Conservation (phyloP, 1,140 invertebrate species). For the Chrysomallon squamiferum region DNA sequence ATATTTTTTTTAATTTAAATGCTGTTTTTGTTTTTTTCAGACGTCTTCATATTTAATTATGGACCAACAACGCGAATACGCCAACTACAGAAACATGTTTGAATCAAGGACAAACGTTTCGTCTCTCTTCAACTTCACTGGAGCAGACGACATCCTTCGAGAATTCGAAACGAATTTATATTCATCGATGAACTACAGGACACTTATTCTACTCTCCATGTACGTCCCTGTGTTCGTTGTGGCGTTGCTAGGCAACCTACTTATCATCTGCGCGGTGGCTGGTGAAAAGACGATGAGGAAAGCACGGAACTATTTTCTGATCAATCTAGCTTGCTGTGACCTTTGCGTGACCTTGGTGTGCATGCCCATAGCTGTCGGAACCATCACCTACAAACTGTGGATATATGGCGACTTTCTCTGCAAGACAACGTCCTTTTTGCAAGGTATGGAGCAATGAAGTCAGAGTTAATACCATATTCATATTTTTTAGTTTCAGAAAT, state of each 20-base stretch:
- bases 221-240: constrained; percentile 39
- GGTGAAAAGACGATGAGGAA: constrained; percentile 23
- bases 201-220: constrained; percentile 30
- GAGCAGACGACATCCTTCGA: constrained; percentile 29
- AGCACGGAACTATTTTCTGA: constrained; percentile 39
- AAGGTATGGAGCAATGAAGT: constrained; percentile 69
- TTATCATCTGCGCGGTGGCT: constrained; percentile 32
- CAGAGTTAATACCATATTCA: background rate
- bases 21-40: background rate
- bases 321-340: constrained; percentile 43
- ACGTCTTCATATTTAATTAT: constrained; percentile 7
- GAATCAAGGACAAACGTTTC: constrained; percentile 16
- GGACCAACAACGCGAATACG: constrained; percentile 30
- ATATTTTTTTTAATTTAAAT: background rate
- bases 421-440: constrained; percentile 75
- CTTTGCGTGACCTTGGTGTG: constrained; percentile 40
- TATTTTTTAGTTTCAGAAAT: too few species aligned
- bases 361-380: constrained; percentile 71
- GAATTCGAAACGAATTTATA: constrained; percentile 28
- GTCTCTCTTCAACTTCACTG: constrained; percentile 35
- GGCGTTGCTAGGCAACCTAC: constrained; percentile 37
- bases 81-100: constrained; percentile 23
- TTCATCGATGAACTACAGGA: constrained; percentile 19
- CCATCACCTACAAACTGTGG: constrained; percentile 75
- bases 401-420: constrained; percentile 75